These are phyloP conservation scores for Syrphus vitripennis DNA, from an alignment of 2,888 invertebrate genomes.

Conservation along the genomic window DNA sequence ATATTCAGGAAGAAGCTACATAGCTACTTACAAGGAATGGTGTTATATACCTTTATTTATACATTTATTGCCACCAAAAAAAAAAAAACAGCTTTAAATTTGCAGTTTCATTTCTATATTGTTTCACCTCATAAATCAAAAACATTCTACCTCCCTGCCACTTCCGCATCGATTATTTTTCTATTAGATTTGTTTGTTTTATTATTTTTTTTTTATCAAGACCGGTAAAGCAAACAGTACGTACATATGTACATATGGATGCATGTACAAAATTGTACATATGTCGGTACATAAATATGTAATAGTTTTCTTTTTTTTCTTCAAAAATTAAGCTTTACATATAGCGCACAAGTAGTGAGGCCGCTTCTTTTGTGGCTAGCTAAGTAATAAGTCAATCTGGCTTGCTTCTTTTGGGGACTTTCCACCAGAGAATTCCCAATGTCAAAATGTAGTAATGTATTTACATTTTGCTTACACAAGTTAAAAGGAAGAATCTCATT, in stretches of 20 bases:
- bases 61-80: too few relatives aligned
- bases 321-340: not conserved
- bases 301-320: slow-evolving; percentile 7
- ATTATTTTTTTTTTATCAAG: too few relatives aligned
- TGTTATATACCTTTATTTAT: too few relatives aligned
- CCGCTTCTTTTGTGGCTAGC: too few relatives aligned
- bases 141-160: not conserved
- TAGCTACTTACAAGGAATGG: too few relatives aligned
- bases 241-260: too few relatives aligned
- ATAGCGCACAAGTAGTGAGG: slow-evolving; percentile 34
- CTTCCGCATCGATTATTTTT: not conserved
- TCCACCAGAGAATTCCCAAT: slow-evolving; percentile 56
- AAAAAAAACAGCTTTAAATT: too few relatives aligned
- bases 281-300: too few relatives aligned
- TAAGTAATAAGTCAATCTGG: slow-evolving; percentile 25
- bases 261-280: too few relatives aligned
- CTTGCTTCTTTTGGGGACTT: slow-evolving; percentile 64
- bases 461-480: not conserved
- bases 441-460: not conserved
- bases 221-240: too few relatives aligned
- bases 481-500: not conserved
- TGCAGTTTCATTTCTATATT: not conserved
- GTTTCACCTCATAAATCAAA: not conserved
- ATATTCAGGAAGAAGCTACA: too few relatives aligned
- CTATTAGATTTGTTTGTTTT: too few relatives aligned